Conservation (phyloP, 2,797 vertebrate species). For the Bradypodion ventrale region DNA sequence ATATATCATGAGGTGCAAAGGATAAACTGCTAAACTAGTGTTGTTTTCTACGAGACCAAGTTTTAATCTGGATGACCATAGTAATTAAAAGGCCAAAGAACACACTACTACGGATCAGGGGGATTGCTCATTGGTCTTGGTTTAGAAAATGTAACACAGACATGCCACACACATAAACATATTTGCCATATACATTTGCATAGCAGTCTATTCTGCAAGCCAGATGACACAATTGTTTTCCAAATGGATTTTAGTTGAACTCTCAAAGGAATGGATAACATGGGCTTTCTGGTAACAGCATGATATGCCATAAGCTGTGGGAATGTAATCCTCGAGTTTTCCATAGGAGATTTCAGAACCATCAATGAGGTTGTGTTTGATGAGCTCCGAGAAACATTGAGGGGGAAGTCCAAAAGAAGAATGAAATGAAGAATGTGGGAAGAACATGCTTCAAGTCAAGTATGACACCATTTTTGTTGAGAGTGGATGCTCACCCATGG, state of each 20-base stretch:
- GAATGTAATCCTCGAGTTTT: slow-evolving; percentile 54
- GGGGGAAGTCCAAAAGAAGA: slow-evolving; percentile 21
- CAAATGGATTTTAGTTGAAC: slow-evolving; percentile 52
- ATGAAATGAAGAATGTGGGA: slow-evolving; percentile 26
- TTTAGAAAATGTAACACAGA: slow-evolving; percentile 53
- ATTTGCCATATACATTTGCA: slow-evolving; percentile 50
- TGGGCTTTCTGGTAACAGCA: slow-evolving; percentile 44
- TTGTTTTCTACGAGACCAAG: slow-evolving; percentile 58
- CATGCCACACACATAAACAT: slow-evolving; percentile 29
- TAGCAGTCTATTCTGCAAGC: slow-evolving; percentile 42
- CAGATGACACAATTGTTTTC: slow-evolving; percentile 38
- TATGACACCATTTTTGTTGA: slow-evolving; percentile 38
- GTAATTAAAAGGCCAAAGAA: slow-evolving; percentile 80
- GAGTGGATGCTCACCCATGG: slow-evolving; percentile 44
- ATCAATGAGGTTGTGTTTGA: slow-evolving; percentile 27
- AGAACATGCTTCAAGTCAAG: slow-evolving; percentile 41
- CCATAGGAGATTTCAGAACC: slow-evolving; percentile 57
- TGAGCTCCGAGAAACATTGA: slow-evolving; percentile 41
- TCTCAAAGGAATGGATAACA: slow-evolving; percentile 59
- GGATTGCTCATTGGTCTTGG: slow-evolving; percentile 71
- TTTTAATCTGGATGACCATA: slow-evolving; percentile 62
- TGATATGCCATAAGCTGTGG: slow-evolving; percentile 53
- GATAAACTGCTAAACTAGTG: slow-evolving; percentile 56
- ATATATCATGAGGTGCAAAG: slow-evolving; percentile 49
- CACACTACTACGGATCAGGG: slow-evolving; percentile 72